These are phyloP conservation scores for Tryphoninae sp. DNA, from an alignment of 2,888 invertebrate genomes.

Conservation along the genomic window DNA sequence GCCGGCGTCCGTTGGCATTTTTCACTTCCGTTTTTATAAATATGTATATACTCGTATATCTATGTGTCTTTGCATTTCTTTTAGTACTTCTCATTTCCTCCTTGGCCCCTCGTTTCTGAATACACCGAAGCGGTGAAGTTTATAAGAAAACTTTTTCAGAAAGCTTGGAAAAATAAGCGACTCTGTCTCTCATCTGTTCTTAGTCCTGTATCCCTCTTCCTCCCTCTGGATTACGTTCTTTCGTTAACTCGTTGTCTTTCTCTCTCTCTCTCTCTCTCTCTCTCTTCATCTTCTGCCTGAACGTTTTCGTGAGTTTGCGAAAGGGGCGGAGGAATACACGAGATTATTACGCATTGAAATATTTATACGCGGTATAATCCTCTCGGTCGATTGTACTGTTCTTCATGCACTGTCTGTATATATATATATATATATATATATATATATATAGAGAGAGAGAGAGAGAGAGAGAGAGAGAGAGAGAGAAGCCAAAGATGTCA, in stretches of 20 bases:
- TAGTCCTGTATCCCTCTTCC: neutral
- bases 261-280: constrained; percentile 2
- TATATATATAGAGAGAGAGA: too few species aligned
- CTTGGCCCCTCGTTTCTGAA: neutral
- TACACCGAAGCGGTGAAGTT: neutral
- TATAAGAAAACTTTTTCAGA: constrained; percentile 16
- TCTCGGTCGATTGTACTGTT: neutral
- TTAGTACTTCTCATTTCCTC: constrained; percentile 1
- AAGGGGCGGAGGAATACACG: neutral
- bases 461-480: too few species aligned
- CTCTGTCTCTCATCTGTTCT: neutral
- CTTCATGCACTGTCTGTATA: neutral
- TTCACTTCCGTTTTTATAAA: constrained; percentile 51
- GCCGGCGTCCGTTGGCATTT: constrained; percentile 51
- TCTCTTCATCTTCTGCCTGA: neutral
- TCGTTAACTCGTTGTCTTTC: neutral
- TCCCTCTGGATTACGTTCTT: neutral
- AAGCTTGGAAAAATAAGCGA: constrained; percentile 25
- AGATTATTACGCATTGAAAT: constrained; percentile 14
- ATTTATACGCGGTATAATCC: constrained; percentile 1
- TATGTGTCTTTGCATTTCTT: neutral
- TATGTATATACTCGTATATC: neutral
- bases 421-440: neutral
- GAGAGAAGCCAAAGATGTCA: neutral
- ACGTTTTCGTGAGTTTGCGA: neutral